Evolutionary conservation across 2,888 invertebrate genomes (phyloP).

Genomic region (Siphlonurus alternatus): DNA sequence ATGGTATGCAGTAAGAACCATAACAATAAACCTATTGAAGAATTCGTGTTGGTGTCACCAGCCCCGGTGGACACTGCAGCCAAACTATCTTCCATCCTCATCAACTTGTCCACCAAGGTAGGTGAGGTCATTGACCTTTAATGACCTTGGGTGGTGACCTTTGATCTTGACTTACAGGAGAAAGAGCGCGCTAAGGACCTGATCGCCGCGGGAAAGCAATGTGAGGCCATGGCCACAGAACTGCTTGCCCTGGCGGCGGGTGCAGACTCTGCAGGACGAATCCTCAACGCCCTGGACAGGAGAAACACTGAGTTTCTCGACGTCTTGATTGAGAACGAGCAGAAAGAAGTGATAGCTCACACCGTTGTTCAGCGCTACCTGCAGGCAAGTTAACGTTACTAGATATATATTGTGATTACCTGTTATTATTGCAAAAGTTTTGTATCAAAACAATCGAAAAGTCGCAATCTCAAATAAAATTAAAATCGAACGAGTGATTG

Average conservation of each 20-base stretch:
- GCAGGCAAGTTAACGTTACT: constrained; percentile 58
- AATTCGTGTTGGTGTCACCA: constrained; percentile 96
- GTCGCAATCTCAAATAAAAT: no score
- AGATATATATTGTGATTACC: not conserved
- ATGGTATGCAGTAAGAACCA: constrained; percentile 96
- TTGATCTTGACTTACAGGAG: constrained; percentile 38
- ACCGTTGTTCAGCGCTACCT: constrained; percentile 94
- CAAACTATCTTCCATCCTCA: constrained; percentile 84
- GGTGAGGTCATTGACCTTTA: no score
- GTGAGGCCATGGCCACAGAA: constrained; percentile 96
- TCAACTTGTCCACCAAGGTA: constrained; percentile 71
- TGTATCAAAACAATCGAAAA: no score
- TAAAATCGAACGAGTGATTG: no score
- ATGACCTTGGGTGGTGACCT: not conserved
- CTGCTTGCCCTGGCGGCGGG: constrained; percentile 84
- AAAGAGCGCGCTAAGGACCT: constrained; percentile 97
- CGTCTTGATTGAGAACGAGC: constrained; percentile 95
- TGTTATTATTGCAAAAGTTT: not conserved
- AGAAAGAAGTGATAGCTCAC: constrained; percentile 94
- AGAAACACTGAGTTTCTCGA: constrained; percentile 90
- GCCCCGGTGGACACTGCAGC: constrained; percentile 98
- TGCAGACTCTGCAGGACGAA: constrained; percentile 83
- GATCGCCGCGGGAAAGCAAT: constrained; percentile 86
- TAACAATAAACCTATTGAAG: constrained; percentile 91
- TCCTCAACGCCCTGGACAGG: constrained; percentile 88